phyloP scores from a whole-genome alignment of 2,888 invertebrate genomes.

The Spicauda simplicius region DNA sequence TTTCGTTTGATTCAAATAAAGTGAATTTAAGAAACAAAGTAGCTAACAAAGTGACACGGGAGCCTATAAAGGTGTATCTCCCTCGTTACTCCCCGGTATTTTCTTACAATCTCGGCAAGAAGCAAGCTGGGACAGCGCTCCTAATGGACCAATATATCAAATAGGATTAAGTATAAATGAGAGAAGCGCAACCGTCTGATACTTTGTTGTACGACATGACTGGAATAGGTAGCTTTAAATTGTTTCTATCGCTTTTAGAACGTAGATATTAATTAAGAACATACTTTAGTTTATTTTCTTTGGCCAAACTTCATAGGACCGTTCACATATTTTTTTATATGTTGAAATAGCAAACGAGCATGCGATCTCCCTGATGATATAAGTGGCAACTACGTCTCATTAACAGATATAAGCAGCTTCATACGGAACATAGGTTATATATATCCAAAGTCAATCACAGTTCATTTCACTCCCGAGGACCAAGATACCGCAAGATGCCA shows the following conservation, averaged over 20 bases:
- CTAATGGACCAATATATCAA: conserved; percentile 81
- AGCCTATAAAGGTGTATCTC: conserved; percentile 60
- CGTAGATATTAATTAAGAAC: conserved; percentile 8
- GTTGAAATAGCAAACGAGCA: too few species aligned
- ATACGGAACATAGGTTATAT: too few species aligned
- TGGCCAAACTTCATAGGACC: too few species aligned
- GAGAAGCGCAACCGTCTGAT: conserved; percentile 68
- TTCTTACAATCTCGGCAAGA: conserved; percentile 72
- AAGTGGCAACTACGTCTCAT: too few species aligned
- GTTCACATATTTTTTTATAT: too few species aligned
- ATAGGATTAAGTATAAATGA: conserved; percentile 80
- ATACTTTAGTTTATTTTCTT: too few species aligned
- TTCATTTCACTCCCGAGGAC: too few species aligned
- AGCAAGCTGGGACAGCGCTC: conserved; percentile 67
- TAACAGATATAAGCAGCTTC: too few species aligned
- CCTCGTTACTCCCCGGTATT: conserved; percentile 56
- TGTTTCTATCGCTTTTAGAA: conserved; percentile 52
- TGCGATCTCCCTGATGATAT: too few species aligned
- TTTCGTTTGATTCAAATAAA: conserved; percentile 36
- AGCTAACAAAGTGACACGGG: conserved; percentile 46
- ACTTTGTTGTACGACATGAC: conserved; percentile 71
- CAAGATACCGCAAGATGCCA: too few species aligned
- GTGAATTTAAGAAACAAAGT: conserved; percentile 39
- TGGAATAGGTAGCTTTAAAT: conserved; percentile 60
- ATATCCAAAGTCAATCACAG: too few species aligned